These are phyloP conservation scores for Odontomachus brunneus DNA, from an alignment of 1,140 invertebrate genomes.

Conservation along the genomic window DNA sequence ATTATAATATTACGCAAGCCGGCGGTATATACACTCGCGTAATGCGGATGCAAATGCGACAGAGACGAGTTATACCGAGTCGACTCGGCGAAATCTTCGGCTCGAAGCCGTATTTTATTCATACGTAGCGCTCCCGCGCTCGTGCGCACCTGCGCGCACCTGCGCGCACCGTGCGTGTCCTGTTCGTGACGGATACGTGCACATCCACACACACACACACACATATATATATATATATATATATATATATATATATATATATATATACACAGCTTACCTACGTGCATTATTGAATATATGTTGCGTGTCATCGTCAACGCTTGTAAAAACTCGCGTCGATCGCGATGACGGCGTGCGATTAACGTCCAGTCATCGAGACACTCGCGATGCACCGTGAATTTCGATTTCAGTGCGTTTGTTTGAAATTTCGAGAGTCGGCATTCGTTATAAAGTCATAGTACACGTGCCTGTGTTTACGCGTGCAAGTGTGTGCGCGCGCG, in stretches of 20 bases:
- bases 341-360: not conserved
- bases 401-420: not conserved
- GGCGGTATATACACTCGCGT: slow-evolving; percentile 65
- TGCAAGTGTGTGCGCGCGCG: too few relatives aligned
- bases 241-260: too few relatives aligned
- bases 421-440: too few relatives aligned
- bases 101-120: slow-evolving; percentile 77
- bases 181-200: too few relatives aligned
- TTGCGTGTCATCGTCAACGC: slow-evolving; percentile 12
- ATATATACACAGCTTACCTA: not conserved
- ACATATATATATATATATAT: too few relatives aligned
- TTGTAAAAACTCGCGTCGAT: slow-evolving; percentile 10
- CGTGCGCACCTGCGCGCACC: slow-evolving; percentile 56
- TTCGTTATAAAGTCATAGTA: too few relatives aligned
- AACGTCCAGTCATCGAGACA: slow-evolving; percentile 1
- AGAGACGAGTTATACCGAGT: slow-evolving; percentile 68
- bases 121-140: slow-evolving; percentile 66
- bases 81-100: slow-evolving; percentile 73
- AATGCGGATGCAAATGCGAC: slow-evolving; percentile 79
- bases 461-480: too few relatives aligned
- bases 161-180: slow-evolving; percentile 18
- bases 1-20: slow-evolving; percentile 82
- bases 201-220: too few relatives aligned
- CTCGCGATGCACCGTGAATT: not conserved
- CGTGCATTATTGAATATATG: slow-evolving; percentile 24